Percentiles rank a stretch among this genome's conserved stretches.
Conservation (phyloP, 2,113 vertebrate genomes). For the Corythornis vintsioides region DNA sequence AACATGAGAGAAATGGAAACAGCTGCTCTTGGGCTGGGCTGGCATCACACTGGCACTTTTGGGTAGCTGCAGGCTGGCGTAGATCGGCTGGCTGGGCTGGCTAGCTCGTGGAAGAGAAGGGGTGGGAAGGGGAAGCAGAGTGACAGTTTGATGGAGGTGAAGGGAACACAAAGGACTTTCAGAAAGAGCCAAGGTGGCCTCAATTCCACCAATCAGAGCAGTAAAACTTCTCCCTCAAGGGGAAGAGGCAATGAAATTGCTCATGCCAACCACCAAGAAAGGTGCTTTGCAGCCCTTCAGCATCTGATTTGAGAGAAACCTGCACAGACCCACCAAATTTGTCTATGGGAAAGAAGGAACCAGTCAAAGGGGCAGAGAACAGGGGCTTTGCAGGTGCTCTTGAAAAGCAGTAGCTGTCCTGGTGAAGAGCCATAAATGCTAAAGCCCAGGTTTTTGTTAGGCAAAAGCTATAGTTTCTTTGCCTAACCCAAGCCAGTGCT, state of each 20-base stretch:
- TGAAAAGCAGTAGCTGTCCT: not conserved
- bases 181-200: not conserved
- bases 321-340: not conserved
- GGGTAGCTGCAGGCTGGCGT: not conserved
- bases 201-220: not conserved
- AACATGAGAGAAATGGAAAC: not conserved
- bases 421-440: not conserved
- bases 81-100: not conserved
- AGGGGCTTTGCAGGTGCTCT: not conserved
- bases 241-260: not conserved
- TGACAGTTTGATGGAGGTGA: not conserved
- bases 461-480: not conserved
- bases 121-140: not conserved
- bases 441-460: not conserved
- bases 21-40: slow-evolving; percentile 10
- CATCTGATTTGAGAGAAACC: not conserved
- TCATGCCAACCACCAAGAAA: not conserved
- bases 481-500: not conserved
- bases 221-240: not conserved
- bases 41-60: not conserved
- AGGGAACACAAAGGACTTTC: not conserved
- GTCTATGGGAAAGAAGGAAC: not conserved
- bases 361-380: not conserved
- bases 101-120: not conserved
- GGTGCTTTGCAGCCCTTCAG: not conserved